These are phyloP conservation scores for Hybognathus amarus DNA, from an alignment of 2,797 vertebrate species.

Conservation along the genomic window DNA sequence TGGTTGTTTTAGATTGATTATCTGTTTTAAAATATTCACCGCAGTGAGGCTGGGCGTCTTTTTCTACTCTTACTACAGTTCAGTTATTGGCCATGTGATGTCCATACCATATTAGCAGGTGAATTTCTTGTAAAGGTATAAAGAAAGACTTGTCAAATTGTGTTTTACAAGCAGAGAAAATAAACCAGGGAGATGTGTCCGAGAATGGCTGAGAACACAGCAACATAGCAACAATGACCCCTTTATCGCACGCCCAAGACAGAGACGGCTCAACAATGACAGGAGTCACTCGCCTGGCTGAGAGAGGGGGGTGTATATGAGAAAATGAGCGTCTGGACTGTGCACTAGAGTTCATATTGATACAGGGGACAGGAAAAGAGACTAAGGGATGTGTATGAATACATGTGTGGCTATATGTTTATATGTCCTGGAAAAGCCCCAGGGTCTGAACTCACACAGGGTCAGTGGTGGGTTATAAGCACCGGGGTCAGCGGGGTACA, in stretches of 20 bases:
- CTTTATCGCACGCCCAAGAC: conserved; percentile 78
- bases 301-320: conserved; percentile 54
- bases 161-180: conserved; percentile 39
- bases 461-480: conserved; percentile 29
- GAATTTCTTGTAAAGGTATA: not conserved
- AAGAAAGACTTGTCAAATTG: not conserved
- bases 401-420: conserved; percentile 2
- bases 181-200: not conserved
- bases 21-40: not conserved
- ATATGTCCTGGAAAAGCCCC: not conserved
- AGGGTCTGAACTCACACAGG: conserved; percentile 9
- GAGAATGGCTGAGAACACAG: conserved; percentile 46
- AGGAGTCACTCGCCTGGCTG: conserved; percentile 69
- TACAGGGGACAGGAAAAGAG: not conserved
- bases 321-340: conserved; percentile 40
- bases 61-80: conserved; percentile 1
- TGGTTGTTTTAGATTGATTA: conserved; percentile 43
- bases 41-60: not conserved
- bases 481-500: conserved; percentile 23
- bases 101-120: not conserved
- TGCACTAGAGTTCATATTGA: conserved; percentile 16
- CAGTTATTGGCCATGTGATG: not conserved
- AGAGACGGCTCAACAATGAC: conserved; percentile 73
- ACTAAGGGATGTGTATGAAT: conserved; percentile 16
- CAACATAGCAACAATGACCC: conserved; percentile 77